Base-by-base conservation (phyloP, 2,797 vertebrate species). In the Neosalanx taihuensis region DNA sequence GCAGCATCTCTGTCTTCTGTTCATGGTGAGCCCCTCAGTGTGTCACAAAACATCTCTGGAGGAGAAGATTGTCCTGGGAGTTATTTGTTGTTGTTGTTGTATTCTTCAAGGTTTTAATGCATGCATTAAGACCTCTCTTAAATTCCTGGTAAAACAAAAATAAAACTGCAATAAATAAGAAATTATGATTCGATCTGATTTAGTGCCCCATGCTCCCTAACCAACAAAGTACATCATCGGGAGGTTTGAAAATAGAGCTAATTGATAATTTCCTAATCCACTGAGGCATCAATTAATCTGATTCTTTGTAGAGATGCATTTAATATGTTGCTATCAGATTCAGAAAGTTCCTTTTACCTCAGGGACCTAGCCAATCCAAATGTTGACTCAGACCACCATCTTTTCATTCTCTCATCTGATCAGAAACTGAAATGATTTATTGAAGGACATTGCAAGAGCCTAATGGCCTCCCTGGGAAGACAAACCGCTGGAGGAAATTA, bases 341-440 rank as follows among this genome's bases (percentile, higher is more conserved):
- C 53, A 64, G 72, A 1, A 53, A 74, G 88, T 89, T 89, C 78
- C 76, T 75, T 73, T 73, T 61, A 81, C 71, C 67, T 74, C 70
- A 61, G 69, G 75, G 83, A 77, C 71, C 69, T 71, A 85, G 80
- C 77, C 79, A 72, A 81, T 74, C 80, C 81, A 83, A 85, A 72
- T 79, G 69, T 82, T 71, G 74, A 81, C 62, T 4, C 74, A 64
- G 78, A 82, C 76, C 72, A 81, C 64, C 20, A 64, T 41, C 2
- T 23, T 49, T 61, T 46, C 5, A 12, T 20, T 20, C 69, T 41
- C 57, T 80, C 73, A 51, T 73, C 51, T 76, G 67, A 69, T 72
- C 78, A 71, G 18, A 76, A 80, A 79, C 70, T 72, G 56, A n/a
- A 78, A 76, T 65, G 59, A 83, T 83, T 81, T 68, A 77, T 20